Evolutionary conservation across 2,113 vertebrate species (phyloP).

Genomic region (Morone chrysops): DNA sequence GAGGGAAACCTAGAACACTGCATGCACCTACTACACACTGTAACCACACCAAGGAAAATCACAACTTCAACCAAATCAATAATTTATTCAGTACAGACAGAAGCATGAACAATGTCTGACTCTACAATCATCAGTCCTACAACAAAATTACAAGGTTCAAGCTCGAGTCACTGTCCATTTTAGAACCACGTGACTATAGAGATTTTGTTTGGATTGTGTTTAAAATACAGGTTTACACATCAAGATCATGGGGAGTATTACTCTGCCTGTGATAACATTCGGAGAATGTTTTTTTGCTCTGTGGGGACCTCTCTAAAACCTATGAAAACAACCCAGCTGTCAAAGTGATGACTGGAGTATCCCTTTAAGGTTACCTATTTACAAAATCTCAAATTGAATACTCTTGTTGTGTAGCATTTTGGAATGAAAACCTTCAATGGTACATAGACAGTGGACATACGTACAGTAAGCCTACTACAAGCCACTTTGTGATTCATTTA

Average conservation of each 20-base stretch:
- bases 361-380: neutral
- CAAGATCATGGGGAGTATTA: neutral
- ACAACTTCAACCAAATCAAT: conserved; percentile 31
- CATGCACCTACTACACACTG: neutral
- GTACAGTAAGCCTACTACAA: neutral
- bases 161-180: neutral
- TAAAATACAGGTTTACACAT: neutral
- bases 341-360: neutral
- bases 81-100: conserved; percentile 58
- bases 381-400: neutral
- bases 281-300: neutral
- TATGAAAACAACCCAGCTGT: neutral
- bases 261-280: neutral
- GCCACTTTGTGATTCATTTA: too few relatives aligned
- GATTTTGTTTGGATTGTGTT: neutral
- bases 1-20: too few relatives aligned
- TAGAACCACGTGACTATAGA: neutral
- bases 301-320: neutral
- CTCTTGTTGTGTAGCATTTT: neutral
- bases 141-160: conserved; percentile 15
- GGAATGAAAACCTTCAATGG: conserved; percentile 7
- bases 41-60: neutral
- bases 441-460: neutral
- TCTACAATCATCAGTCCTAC: conserved; percentile 9
- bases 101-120: conserved; percentile 31